Base-by-base conservation (phyloP, 2,113 vertebrate species). In the Tenebrosternarchus preto region DNA sequence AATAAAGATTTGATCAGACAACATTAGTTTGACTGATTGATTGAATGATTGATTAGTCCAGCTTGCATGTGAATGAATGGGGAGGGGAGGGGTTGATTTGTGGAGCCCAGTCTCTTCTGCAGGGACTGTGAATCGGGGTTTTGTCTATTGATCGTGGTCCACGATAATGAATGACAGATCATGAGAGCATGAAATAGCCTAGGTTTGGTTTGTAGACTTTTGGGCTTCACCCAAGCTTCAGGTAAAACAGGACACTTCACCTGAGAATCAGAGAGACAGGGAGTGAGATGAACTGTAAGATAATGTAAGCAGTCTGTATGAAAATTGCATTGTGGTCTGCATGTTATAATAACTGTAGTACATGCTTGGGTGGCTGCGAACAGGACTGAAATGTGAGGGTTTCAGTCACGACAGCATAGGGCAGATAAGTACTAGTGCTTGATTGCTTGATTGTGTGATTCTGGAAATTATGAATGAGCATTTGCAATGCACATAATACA, bases 201-300 rank as follows among this genome's bases (percentile, higher is more conserved):
- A 64, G 82, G 81, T 80, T 88, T 85, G 85, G 68, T 90, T 85
- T 90, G 83, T 80, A 82, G 84, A 89, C 57, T 70, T n/a, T 67
- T 74, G 11, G 77, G 61, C 55, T 56, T 73, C 72, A 73, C 77
- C 31, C 24, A 63, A 4, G 60, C 25, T 66, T 76, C 61, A 77
- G 20, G 29, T 36, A 27, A 24, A 36, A 24, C 11, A 9, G 24
- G 19, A 56, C n/a, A 56, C n/a, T 17, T 15, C 11, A 15, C 39
- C 16, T 50, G 43, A 43, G 22, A 5, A 27, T 43, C 16, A 31
- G 12, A 69, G n/a, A 71, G 57, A 25, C 56, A 33, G 25, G 33
- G 11, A n/a, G 33, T 39, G 22, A 50, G n/a, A 68, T 19, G 7
- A 29, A 39, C 29, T 25, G 5, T 20, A n/a, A 59, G 29, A 15